Evolutionary conservation across 2,113 vertebrate genomes (phyloP).

Genomic region (Tamias sibiricus): DNA sequence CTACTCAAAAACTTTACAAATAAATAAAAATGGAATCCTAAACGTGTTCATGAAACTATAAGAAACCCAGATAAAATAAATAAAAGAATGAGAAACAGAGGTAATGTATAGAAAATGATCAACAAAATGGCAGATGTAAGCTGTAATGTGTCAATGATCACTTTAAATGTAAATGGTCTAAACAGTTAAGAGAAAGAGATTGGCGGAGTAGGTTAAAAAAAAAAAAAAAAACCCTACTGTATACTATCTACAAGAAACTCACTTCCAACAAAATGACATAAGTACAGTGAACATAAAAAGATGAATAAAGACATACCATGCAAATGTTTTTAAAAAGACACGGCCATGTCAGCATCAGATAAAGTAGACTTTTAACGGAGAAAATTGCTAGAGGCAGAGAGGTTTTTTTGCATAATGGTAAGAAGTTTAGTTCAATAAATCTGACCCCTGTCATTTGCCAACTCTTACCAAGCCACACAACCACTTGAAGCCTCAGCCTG

Average conservation of each 20-base stretch:
- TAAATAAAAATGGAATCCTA: not conserved
- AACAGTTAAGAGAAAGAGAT: not conserved
- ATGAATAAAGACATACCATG: not conserved
- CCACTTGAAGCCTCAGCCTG: not conserved
- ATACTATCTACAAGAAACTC: not conserved
- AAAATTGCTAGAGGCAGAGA: too few relatives aligned
- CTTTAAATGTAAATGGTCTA: not conserved
- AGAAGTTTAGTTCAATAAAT: not conserved
- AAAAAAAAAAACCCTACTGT: not conserved
- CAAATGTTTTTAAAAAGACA: not conserved
- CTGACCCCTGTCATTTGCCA: not conserved
- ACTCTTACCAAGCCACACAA: not conserved
- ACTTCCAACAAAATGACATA: too few relatives aligned
- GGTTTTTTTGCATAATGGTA: rapidly evolving
- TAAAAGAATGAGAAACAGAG: too few relatives aligned
- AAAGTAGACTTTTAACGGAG: not conserved
- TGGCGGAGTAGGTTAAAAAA: not conserved
- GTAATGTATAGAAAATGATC: not conserved
- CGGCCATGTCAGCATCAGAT: not conserved
- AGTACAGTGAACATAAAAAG: not conserved
- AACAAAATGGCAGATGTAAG: not conserved
- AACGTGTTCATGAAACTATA: not conserved
- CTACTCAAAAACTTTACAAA: not conserved
- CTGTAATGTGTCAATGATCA: not conserved
- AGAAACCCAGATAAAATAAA: not conserved